These are phyloP conservation scores for Dunckerocampus dactyliophorus DNA, from an alignment of 2,113 vertebrate genomes.

Conservation along the genomic window DNA sequence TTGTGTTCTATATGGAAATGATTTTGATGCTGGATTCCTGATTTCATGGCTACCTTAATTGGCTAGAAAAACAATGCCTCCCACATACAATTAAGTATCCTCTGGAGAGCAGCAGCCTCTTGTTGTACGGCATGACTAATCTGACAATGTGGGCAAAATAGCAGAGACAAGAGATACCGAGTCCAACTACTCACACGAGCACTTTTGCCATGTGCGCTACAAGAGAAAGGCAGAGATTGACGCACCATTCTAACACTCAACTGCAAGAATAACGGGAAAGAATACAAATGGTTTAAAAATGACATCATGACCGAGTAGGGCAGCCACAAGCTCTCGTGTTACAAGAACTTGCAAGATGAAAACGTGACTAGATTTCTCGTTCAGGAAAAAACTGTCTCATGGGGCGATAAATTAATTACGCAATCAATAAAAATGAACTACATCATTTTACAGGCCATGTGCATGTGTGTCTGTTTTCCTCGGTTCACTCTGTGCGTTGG, in stretches of 20 bases:
- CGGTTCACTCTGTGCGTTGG: too few relatives aligned
- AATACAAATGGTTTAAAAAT: slow-evolving; percentile 1
- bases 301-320: too few relatives aligned
- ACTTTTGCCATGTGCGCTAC: slow-evolving; percentile 51
- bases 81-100: slow-evolving; percentile 66
- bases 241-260: slow-evolving; percentile 11
- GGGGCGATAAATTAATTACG: too few relatives aligned
- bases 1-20: slow-evolving; percentile 16
- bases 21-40: slow-evolving; percentile 43
- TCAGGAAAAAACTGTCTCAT: too few relatives aligned
- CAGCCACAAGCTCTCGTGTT: too few relatives aligned
- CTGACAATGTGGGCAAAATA: slow-evolving; percentile 66
- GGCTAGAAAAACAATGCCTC: slow-evolving; percentile 55
- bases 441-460: too few relatives aligned
- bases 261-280: not conserved
- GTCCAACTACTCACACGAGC: slow-evolving; percentile 52
- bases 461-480: too few relatives aligned
- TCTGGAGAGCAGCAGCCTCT: slow-evolving; percentile 53
- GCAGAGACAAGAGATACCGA: slow-evolving; percentile 37
- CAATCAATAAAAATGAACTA: too few relatives aligned
- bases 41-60: slow-evolving; percentile 59
- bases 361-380: too few relatives aligned
- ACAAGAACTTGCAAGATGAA: too few relatives aligned
- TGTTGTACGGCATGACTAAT: slow-evolving; percentile 64
- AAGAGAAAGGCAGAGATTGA: slow-evolving; percentile 27